phyloP scores from a whole-genome alignment of 1,140 invertebrate genomes.

The Habropoda laboriosa region DNA sequence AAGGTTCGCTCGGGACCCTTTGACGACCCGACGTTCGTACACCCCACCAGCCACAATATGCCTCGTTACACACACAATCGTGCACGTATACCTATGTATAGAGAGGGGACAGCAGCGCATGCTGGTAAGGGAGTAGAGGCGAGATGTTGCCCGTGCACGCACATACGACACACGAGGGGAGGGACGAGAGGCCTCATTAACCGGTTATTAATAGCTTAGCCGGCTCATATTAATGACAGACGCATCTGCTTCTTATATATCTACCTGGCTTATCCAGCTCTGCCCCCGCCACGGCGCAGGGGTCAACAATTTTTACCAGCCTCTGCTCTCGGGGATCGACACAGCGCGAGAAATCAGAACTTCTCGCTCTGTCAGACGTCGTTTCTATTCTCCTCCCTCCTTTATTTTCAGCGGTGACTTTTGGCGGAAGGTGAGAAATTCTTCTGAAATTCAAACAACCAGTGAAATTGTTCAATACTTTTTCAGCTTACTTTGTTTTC shows the following conservation, averaged over 20 bases:
- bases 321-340: not conserved
- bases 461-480: no score
- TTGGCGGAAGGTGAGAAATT: no score
- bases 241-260: conserved; percentile 74
- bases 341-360: no score
- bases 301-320: conserved; percentile 59
- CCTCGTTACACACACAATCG: conserved; percentile 42
- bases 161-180: conserved; percentile 64
- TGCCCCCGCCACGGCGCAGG: conserved; percentile 18
- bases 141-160: conserved; percentile 55
- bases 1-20: conserved; percentile 65
- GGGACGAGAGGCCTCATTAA: conserved; percentile 76
- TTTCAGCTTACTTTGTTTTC: no score
- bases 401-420: no score
- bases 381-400: no score
- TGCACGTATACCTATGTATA: not conserved
- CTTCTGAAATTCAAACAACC: no score
- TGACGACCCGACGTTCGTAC: conserved; percentile 64
- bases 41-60: conserved; percentile 48
- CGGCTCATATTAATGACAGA: conserved; percentile 78
- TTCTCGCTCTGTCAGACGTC: no score
- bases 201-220: conserved; percentile 77
- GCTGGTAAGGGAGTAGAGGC: conserved; percentile 34
- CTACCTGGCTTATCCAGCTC: conserved; percentile 61
- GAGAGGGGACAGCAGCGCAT: no score